Base-by-base conservation (phyloP, 2,888 invertebrate genomes). In the Caenorhabditis imperialis region DNA sequence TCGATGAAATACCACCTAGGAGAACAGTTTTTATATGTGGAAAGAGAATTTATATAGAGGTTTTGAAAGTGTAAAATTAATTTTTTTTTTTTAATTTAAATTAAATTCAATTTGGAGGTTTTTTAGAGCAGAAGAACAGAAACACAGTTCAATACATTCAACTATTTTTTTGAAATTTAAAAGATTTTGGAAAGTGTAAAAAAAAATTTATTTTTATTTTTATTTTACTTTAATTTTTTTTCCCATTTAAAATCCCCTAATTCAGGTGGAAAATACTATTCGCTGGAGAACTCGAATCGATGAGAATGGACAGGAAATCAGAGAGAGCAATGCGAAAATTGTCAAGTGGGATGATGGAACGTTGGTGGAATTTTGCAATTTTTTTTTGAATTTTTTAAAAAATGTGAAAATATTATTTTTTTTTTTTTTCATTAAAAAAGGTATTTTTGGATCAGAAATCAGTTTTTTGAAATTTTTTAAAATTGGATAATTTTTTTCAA, bases 341-440 rank as follows among this genome's bases (percentile, higher is more conserved):
- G 95, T 99, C 1, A 92, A 93, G 77, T 99, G 99, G 99, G 96
- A 97, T 0, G 99, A 99, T 89, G 98, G 98, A 77, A 88, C 88
- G 88, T 89, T 61, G 71, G 73, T n/a, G n/a, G n/a, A n/a, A n/a
- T n/a, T n/a, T n/a, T n/a, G n/a, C n/a, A n/a, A n/a, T n/a, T n/a
- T n/a, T 51, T n/a, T n/a, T n/a, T n/a, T n/a, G n/a, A n/a, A n/a
- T n/a, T n/a, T n/a, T n/a, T n/a, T n/a, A n/a, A n/a, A n/a, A n/a
- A n/a, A n/a, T n/a, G n/a, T n/a, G n/a, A n/a, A n/a, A n/a, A n/a
- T n/a, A n/a, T n/a, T n/a, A n/a, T n/a, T n/a, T n/a, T n/a, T 54
- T 38, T 12, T 55, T 12, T 16, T 27, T n/a, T n/a, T n/a, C n/a
- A n/a, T n/a, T n/a, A n/a, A n/a, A n/a, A n/a, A n/a, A n/a, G n/a